Evolutionary conservation across 1,140 invertebrate species (phyloP), one percentile per base, ranked within the genome.

Genomic region (Bombus confusus): DNA sequence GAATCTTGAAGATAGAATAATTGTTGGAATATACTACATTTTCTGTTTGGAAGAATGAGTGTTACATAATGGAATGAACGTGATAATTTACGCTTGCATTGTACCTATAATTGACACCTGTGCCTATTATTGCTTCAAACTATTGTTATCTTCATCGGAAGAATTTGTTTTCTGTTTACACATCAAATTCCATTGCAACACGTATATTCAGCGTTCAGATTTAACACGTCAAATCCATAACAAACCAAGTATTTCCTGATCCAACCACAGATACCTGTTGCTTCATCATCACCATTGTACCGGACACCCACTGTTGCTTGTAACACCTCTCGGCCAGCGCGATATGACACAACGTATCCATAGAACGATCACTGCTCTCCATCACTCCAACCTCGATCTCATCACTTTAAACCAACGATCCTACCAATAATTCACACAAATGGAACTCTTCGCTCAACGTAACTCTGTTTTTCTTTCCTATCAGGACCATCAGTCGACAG

Each of bases 401-500:
- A 52, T 52, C 18, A 22, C 47, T 52, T 52, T 6, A 52, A 52
- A 52, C 18, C 47, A 52, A 12, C 12, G 8, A 66, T 66, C n/a
- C 64, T 15, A 18, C n/a, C 64, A 31, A 31, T 13, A 15, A 31
- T 18, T 64, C n/a, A 64, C 6, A 68, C 31, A 6, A 8, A 34
- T 6, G 31, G 1, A 37, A 68, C 1, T 22, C 22, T 3, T 15
- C 10, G 22, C 3, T 2, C 6, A 28, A 12, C 22, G 13, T 43
- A 47, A 73, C 72, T 31, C 9, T 76, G 47, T 39, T 52, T 43
- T 13, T 28, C 9, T 3, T 66, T 62, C 64, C 72, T 25, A 25
- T n/a, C 95, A 97, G 95, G 97, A 98, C 92, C 95, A 96, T 76
- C 97, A 98, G 91, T 98, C 97, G 22, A 98, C 98, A 3, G 98